Evolutionary conservation across 2,113 vertebrate species (phyloP), one percentile per base, ranked within the genome.

Genomic region (Callopanchax toddi): DNA sequence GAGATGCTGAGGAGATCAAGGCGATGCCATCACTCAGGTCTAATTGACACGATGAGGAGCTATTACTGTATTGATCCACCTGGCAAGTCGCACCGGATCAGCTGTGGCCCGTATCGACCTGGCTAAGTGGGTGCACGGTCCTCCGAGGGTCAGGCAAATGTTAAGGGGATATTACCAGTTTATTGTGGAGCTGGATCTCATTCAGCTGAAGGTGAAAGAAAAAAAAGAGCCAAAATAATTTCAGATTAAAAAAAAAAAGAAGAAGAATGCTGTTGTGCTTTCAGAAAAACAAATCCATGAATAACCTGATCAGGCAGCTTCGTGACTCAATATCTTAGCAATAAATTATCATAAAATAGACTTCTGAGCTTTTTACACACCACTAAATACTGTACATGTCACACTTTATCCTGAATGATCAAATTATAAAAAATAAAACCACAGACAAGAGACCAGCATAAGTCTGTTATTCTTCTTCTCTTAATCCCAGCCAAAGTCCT

Each of bases 271-370:
- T 82, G 81, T 72, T 94, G 91, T 94, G 94, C 93, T 94, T 94
- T 91, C 91, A 77, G 22, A 63, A 74, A 46, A 50, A 53, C 59
- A 68, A 88, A 89, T 86, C 82, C 67, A 74, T 89, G 78, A 89
- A 89, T 89, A 83, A 91, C 80, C 92, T 51, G 85, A 90, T 93
- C 91, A 96, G 94, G 94, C 95, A 96, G 90, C 93, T 94, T 91
- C 94, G 95, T 95, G 93, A 95, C 92, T 95, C 94, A 93, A 95
- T 94, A 94, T 93, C 92, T 93, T 91, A 93, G 79, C 94, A 98
- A 99, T 99, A 98, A 99, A 97, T 99, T 97, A 98, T 95, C 92
- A 98, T 97, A 98, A 98, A 99, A 98, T 97, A 98, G 92, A 97
- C 93, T 93, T 98, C 92, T 97, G 93, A 94, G 94, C 89, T 95